phyloP scores from a whole-genome alignment of 1,140 invertebrate genomes.

The Aphelinus certus region DNA sequence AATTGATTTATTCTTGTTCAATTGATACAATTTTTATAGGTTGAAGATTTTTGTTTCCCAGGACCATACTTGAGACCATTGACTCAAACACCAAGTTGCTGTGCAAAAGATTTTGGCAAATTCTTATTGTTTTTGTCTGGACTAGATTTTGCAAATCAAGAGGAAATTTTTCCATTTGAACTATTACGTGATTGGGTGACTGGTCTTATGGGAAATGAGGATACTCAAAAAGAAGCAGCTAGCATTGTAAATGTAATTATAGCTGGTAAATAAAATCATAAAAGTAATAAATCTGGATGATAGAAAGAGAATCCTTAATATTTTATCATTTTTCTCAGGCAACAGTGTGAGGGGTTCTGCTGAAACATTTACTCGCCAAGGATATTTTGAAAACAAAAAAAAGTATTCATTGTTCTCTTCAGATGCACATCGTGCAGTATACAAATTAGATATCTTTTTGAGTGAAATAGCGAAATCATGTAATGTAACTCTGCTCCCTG shows the following conservation, averaged over 20 bases:
- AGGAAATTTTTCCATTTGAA: slow-evolving; percentile 70
- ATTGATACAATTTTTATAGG: slow-evolving; percentile 50
- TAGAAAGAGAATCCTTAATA: background rate
- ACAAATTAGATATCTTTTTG: slow-evolving; percentile 74
- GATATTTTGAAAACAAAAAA: slow-evolving; percentile 49
- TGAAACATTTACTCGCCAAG: slow-evolving; percentile 46
- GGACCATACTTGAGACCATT: slow-evolving; percentile 50
- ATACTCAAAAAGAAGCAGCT: slow-evolving; percentile 71
- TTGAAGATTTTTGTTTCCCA: slow-evolving; percentile 80
- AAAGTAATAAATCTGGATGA: background rate
- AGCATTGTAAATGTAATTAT: slow-evolving; percentile 81
- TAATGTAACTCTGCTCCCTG: slow-evolving; percentile 86
- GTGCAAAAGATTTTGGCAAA: slow-evolving; percentile 66
- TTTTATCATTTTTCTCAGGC: slow-evolving; percentile 43
- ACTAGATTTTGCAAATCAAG: slow-evolving; percentile 74
- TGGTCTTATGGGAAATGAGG: slow-evolving; percentile 73
- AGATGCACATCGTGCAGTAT: slow-evolving; percentile 70
- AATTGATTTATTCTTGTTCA: background rate
- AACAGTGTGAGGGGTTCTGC: slow-evolving; percentile 57
- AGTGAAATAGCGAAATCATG: slow-evolving; percentile 65
- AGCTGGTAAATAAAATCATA: slow-evolving; percentile 61
- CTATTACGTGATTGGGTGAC: slow-evolving; percentile 83
- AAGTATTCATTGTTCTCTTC: slow-evolving; percentile 40
- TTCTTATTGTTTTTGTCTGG: slow-evolving; percentile 81
- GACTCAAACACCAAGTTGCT: slow-evolving; percentile 19